These are phyloP conservation scores for Hyposoter dolosus DNA, from an alignment of 2,888 invertebrate genomes.

Conservation along the genomic window DNA sequence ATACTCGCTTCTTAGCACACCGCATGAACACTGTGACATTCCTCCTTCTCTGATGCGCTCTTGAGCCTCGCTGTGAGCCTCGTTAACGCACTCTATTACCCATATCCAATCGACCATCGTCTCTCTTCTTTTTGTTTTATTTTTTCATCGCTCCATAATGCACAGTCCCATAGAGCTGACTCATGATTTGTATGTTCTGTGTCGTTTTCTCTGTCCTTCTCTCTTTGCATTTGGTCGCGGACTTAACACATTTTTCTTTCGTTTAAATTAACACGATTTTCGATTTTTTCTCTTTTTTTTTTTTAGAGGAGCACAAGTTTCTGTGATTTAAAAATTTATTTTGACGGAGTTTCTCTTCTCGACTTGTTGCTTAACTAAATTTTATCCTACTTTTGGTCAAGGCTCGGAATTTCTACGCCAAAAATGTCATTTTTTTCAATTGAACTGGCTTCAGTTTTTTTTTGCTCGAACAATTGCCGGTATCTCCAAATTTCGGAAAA, in stretches of 20 bases:
- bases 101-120: slow-evolving; percentile 32
- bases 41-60: slow-evolving; percentile 51
- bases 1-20: slow-evolving; percentile 15
- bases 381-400: background rate
- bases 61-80: slow-evolving; percentile 24
- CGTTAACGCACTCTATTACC: slow-evolving; percentile 45
- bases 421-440: background rate
- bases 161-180: slow-evolving; percentile 40
- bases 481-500: background rate
- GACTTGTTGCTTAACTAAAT: background rate
- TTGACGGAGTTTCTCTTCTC: background rate
- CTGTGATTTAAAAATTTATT: background rate
- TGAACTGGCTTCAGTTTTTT: background rate
- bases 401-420: background rate
- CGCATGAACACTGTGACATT: slow-evolving; percentile 39
- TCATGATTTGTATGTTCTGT: slow-evolving; percentile 22
- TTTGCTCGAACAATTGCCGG: background rate
- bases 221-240: background rate
- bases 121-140: slow-evolving; percentile 8
- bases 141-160: slow-evolving; percentile 6
- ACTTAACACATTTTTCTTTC: slow-evolving; percentile 4
- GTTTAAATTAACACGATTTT: background rate
- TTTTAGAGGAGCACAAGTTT: background rate
- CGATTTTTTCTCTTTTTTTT: background rate
- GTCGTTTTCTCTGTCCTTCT: background rate